Conservation (phyloP, 2,797 vertebrate genomes). For the Acestrorhynchus altus region DNA sequence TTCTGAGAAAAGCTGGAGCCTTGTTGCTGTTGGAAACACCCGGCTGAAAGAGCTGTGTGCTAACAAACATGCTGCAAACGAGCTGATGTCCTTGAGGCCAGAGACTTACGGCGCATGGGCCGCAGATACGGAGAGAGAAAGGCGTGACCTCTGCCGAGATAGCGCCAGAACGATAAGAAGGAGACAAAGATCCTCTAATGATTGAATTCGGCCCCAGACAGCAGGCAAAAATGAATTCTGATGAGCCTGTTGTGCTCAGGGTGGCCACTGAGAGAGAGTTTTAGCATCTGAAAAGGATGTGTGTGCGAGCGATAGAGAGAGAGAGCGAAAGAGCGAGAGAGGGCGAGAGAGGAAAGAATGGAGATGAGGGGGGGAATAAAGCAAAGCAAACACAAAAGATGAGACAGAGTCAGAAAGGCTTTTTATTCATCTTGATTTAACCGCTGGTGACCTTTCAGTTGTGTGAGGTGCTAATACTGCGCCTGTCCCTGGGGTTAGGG, state of each 20-base stretch:
- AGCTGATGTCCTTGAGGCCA: conserved; percentile 38
- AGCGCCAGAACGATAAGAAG: conserved; percentile 1
- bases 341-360: conserved; percentile 8
- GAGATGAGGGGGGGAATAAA: neutral
- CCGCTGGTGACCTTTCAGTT: conserved; percentile 3
- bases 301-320: neutral
- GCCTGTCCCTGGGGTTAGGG: neutral
- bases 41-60: conserved; percentile 9
- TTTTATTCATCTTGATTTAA: neutral
- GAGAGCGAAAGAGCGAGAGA: conserved; percentile 3
- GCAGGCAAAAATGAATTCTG: conserved; percentile 23
- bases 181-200: conserved; percentile 36
- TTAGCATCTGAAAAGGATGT: conserved; percentile 39
- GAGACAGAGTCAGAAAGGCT: too few relatives aligned
- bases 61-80: conserved; percentile 27
- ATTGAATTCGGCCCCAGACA: conserved; percentile 3
- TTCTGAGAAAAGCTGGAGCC: conserved; percentile 34
- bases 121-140: conserved; percentile 17
- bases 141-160: conserved; percentile 9
- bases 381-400: neutral
- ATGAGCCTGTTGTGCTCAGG: conserved; percentile 14
- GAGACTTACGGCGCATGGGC: conserved; percentile 19
- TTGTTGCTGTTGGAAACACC: conserved; percentile 45
- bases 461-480: neutral
- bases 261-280: neutral